These are phyloP conservation scores for Hirudinaria manillensis DNA, from an alignment of 2,888 invertebrate genomes.

Conservation along the genomic window DNA sequence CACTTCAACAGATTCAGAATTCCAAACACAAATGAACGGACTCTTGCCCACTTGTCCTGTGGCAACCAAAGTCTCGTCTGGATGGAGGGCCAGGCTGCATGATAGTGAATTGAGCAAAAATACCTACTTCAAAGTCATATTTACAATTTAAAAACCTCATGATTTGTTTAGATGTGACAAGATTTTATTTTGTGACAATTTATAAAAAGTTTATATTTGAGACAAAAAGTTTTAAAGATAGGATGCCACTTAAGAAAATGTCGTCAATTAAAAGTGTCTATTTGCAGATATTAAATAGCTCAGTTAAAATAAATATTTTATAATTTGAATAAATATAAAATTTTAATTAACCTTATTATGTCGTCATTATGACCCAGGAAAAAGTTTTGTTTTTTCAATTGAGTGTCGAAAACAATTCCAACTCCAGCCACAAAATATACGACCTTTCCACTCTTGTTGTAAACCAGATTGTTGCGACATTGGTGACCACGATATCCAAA, in stretches of 20 bases:
- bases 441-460: conserved; percentile 51
- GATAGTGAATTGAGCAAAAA: conserved; percentile 13
- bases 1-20: conserved; percentile 48
- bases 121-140: too few relatives aligned
- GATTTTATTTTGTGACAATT: too few relatives aligned
- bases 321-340: too few relatives aligned
- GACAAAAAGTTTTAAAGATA: too few relatives aligned
- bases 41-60: conserved; percentile 55
- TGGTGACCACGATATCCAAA: conserved; percentile 56
- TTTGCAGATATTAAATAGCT: too few relatives aligned
- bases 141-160: not conserved
- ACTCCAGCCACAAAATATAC: conserved; percentile 57
- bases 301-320: too few relatives aligned
- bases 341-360: conserved; percentile 51
- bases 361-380: conserved; percentile 56
- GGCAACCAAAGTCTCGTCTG: conserved; percentile 51
- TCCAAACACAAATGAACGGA: conserved; percentile 56
- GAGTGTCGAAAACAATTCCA: conserved; percentile 53
- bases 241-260: too few relatives aligned
- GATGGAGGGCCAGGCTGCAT: conserved; percentile 52
- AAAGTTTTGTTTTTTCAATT: conserved; percentile 52
- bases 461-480: conserved; percentile 54
- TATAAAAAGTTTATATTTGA: too few relatives aligned
- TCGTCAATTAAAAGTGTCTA: too few relatives aligned
- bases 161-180: too few relatives aligned